Conservation (phyloP, 1,140 invertebrate genomes). For the Drosophila ironensis region DNA sequence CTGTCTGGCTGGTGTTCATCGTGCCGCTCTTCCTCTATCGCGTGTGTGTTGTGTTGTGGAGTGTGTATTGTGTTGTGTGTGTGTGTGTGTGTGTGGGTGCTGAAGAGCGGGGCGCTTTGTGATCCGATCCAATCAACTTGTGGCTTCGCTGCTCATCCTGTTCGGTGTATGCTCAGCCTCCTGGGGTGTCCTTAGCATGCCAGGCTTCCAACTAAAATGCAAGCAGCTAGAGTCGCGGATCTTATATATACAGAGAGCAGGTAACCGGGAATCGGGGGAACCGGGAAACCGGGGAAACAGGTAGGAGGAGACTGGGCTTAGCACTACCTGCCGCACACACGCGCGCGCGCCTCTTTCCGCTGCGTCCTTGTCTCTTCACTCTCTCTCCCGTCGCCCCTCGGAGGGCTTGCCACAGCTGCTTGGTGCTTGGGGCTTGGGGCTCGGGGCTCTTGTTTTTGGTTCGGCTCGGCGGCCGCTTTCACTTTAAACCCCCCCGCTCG, state of each 20-base stretch:
- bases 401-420: no score
- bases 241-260: slow-evolving; percentile 36
- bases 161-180: slow-evolving; percentile 62
- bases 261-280: no score
- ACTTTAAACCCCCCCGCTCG: slow-evolving; percentile 1
- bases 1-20: slow-evolving; percentile 77
- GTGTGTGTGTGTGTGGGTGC: slow-evolving; percentile 17
- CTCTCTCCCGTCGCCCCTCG: no score
- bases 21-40: no score
- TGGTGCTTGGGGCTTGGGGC: background rate
- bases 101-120: slow-evolving; percentile 14
- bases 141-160: slow-evolving; percentile 70
- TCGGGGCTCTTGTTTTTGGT: slow-evolving; percentile 15
- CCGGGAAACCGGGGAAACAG: no score
- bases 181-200: slow-evolving; percentile 37
- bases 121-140: slow-evolving; percentile 47
- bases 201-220: slow-evolving; percentile 49
- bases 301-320: slow-evolving; percentile 1
- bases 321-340: no score
- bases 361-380: no score
- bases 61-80: background rate
- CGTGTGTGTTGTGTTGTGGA: slow-evolving; percentile 3
- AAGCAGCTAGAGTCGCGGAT: slow-evolving; percentile 34
- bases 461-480: slow-evolving; percentile 6
- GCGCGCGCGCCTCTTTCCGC: no score